Percentiles rank a stretch among this genome's conserved stretches.
Conservation (phyloP, 2,113 vertebrate species). For the Bos javanicus region DNA sequence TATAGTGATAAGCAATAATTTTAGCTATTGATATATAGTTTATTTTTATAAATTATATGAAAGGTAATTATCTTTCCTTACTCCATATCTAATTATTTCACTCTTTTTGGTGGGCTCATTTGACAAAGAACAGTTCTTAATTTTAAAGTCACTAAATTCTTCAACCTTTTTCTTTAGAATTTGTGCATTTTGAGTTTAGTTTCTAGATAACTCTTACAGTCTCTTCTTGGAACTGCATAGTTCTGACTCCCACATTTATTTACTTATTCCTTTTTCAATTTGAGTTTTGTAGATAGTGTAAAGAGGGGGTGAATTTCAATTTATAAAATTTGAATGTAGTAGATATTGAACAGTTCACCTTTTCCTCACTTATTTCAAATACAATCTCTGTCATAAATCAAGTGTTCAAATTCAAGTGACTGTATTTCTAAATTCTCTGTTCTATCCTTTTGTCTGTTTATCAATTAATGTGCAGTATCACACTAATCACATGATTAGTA, state of each 20-base stretch:
- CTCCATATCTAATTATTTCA: background rate
- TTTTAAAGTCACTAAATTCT: background rate
- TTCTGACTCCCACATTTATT: background rate
- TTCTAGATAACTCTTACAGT: background rate
- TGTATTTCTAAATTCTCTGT: background rate
- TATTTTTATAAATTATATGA: background rate
- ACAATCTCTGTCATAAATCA: background rate
- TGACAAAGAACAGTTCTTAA: background rate
- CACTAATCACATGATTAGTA: background rate
- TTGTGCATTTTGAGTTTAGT: background rate
- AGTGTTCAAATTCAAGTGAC: background rate
- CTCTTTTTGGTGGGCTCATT: background rate
- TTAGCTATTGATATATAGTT: background rate
- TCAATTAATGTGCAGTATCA: background rate
- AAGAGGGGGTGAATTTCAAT: background rate
- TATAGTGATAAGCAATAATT: background rate
- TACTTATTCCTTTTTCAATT: background rate
- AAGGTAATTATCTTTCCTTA: background rate
- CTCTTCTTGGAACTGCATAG: background rate
- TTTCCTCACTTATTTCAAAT: background rate
- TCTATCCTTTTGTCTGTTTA: background rate
- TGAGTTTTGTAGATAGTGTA: background rate
- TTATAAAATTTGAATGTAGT: background rate
- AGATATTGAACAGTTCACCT: background rate
- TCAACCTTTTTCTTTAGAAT: background rate